A percentile compares a stretch with the other conserved stretches of the same genome.
Conservation (phyloP, 2,888 invertebrate genomes). For the Drosophila flavopinicola region DNA sequence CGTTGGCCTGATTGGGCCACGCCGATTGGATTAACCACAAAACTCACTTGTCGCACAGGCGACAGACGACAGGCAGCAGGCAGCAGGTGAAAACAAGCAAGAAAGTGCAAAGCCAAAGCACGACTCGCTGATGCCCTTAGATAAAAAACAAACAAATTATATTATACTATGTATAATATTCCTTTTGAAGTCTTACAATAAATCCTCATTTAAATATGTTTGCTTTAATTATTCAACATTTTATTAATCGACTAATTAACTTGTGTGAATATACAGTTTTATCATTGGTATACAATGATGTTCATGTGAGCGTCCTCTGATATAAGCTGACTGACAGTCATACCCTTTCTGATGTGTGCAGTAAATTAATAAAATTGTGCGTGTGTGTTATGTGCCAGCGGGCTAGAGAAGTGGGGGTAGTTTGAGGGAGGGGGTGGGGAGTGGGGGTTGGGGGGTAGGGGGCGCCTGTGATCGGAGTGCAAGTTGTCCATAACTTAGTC, state of each 20-base stretch:
- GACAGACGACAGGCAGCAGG: slow-evolving; percentile 38
- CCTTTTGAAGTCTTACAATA: neutral
- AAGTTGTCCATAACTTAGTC: slow-evolving; percentile 61
- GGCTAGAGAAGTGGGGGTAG: neutral
- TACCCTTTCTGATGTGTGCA: slow-evolving; percentile 2
- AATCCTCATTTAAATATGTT: neutral
- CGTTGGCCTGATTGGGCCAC: slow-evolving; percentile 70
- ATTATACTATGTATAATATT: neutral
- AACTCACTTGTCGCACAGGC: slow-evolving; percentile 42
- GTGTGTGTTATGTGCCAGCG: slow-evolving; percentile 34
- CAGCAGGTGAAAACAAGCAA: slow-evolving; percentile 50
- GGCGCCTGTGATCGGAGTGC: slow-evolving; percentile 5
- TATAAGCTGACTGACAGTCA: neutral
- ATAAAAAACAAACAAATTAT: neutral
- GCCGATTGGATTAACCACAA: slow-evolving; percentile 74
- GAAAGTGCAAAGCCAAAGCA: neutral
- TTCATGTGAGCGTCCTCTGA: too few relatives aligned
- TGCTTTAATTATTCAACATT: too few relatives aligned
- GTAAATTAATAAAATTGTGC: slow-evolving; percentile 33
- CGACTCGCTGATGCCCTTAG: slow-evolving; percentile 12
- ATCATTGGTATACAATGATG: too few relatives aligned
- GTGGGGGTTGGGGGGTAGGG: neutral
- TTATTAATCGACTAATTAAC: too few relatives aligned
- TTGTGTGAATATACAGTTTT: too few relatives aligned
- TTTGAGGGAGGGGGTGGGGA: neutral